Percentiles rank a stretch among this genome's conserved stretches.
These are phyloP conservation scores for Drosophila parabipectinata DNA, from an alignment of 1,140 invertebrate genomes.

Conservation along the genomic window DNA sequence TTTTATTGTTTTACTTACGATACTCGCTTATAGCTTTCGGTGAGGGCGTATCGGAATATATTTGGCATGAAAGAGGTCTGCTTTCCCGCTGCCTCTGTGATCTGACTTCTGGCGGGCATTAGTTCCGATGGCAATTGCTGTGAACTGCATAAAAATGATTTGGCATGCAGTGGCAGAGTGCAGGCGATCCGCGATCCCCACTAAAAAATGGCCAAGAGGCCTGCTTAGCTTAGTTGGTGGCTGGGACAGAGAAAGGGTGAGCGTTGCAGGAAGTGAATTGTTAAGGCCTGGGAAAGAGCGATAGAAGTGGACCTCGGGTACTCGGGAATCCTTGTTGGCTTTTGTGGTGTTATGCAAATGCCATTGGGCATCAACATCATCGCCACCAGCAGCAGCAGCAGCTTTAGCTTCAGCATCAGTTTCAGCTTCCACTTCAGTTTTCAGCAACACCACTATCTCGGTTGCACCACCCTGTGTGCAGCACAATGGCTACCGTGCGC, in stretches of 20 bases:
- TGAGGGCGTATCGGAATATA: constrained; percentile 68
- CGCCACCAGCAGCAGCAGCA: constrained; percentile 33
- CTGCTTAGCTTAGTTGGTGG: constrained; percentile 45
- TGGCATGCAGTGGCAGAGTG: constrained; percentile 72
- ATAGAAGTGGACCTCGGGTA: constrained; percentile 19
- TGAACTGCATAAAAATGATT: constrained; percentile 78
- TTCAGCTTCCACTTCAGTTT: not conserved
- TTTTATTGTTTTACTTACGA: constrained; percentile 28
- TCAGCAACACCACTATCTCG: constrained; percentile 6
- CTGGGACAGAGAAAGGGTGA: constrained; percentile 2
- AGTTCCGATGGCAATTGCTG: constrained; percentile 72
- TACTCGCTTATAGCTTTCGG: constrained; percentile 46
- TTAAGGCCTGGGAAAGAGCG: constrained; percentile 61
- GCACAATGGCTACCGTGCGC: constrained; percentile 80
- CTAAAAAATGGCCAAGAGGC: constrained; percentile 4
- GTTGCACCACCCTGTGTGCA: constrained; percentile 72
- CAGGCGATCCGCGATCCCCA: constrained; percentile 17
- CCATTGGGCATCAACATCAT: constrained; percentile 58
- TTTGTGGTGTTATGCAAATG: constrained; percentile 75
- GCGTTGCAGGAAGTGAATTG: constrained; percentile 41
- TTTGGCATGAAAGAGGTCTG: constrained; percentile 38
- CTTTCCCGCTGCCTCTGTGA: not conserved
- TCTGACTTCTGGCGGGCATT: constrained; percentile 37
- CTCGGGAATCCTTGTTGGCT: constrained; percentile 44
- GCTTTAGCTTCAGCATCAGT: not conserved